Evolutionary conservation across 2,797 vertebrate species (phyloP), one percentile per base, ranked within the genome.

Genomic region (Cryptoprocta ferox): DNA sequence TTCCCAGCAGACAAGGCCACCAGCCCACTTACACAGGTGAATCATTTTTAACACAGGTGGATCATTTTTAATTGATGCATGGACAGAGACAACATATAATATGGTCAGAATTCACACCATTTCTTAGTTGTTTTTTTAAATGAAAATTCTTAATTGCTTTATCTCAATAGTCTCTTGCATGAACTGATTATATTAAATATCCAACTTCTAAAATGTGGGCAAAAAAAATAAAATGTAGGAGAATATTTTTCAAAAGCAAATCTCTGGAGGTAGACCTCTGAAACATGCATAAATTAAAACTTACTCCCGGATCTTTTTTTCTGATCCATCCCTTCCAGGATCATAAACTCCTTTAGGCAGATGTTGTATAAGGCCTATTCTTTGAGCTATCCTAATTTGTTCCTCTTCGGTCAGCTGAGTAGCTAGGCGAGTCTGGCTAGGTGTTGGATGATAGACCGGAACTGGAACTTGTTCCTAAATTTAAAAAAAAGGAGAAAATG

Each of bases 241-340:
- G 6, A 75, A 68, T 91, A 45, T 37, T 90, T 94, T 91, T 85
- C 13, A 79, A 89, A 95, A 89, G 39, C 53, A 73, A 42, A 89
- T 66, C 37, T 91, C 61, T 91, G 32, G 78, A 97, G 59, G 39
- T 2, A 87, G 66, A 87, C 5, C 42, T 95, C 13, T 73, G 42
- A 92, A 96, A 94, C 37, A 83, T 19, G 14, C 30, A 87, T n/a
- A 81, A 83, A 92, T 35, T 78, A 75, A 66, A 68, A 99, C 99
- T 99, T 97, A 99, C 99, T 99, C 99, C 98, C 99, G 98, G 97
- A 99, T 99, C 98, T 99, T 99, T 98, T 99, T 99, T 98, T 99
- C 99, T 2, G 99, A 99, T 98, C 99, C 99, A 18, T 99, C 99
- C 95, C 99, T 98, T 65, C 99, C 99, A 71, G 99, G 99, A 91